A percentile compares a stretch with the other conserved stretches of the same genome.
phyloP scores from a whole-genome alignment of 2,888 invertebrate genomes.

The Andrena trimmerana region DNA sequence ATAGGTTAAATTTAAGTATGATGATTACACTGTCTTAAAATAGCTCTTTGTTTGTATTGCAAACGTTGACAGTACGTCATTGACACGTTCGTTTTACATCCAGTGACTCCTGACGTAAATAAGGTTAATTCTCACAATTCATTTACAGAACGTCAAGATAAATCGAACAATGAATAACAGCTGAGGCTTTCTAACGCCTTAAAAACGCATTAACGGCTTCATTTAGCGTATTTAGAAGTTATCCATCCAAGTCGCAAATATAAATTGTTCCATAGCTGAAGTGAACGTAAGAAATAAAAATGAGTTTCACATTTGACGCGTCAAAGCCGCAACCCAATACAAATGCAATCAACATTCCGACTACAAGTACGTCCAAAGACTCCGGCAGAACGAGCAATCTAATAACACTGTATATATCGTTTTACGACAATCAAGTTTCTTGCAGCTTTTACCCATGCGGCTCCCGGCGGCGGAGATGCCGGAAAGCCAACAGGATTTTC shows the following conservation, averaged over 20 bases:
- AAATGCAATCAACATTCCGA: constrained; percentile 13
- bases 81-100: not conserved
- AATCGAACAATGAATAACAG: not conserved
- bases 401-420: not conserved
- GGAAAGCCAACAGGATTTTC: constrained; percentile 84
- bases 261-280: not conserved
- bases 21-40: not conserved
- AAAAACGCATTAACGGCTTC: too few species aligned
- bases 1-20: not conserved
- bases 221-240: not conserved
- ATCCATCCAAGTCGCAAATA: not conserved
- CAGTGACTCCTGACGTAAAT: not conserved
- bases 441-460: constrained; percentile 60
- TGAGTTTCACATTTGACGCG: constrained; percentile 64
- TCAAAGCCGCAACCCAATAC: constrained; percentile 34
- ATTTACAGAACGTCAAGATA: constrained; percentile 2
- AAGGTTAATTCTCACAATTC: constrained; percentile 15
- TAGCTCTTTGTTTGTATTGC: not conserved
- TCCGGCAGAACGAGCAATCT: not conserved
- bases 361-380: constrained; percentile 32
- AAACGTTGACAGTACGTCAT: not conserved
- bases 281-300: constrained; percentile 46
- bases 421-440: not conserved
- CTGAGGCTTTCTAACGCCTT: not conserved
- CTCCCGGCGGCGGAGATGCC: constrained; percentile 85